phyloP scores from a whole-genome alignment of 2,888 invertebrate species.

The Penaeus monodon region DNA sequence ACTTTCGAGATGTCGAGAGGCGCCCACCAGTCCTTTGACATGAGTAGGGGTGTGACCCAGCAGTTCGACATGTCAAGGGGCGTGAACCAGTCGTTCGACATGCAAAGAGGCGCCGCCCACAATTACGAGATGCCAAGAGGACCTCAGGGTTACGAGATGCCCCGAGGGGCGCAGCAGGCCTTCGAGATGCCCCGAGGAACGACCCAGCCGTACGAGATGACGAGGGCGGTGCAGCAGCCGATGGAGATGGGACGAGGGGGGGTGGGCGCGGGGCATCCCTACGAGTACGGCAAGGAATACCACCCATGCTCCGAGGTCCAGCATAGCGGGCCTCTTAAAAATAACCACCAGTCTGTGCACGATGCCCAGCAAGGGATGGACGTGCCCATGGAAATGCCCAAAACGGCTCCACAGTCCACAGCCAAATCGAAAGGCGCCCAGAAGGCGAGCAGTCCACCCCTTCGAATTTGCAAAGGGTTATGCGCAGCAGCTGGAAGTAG shows the following conservation, averaged over 20 bases:
- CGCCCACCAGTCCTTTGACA: constrained; percentile 20
- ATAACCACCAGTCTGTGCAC: not conserved
- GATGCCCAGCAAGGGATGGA: constrained; percentile 20
- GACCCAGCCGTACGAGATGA: constrained; percentile 25
- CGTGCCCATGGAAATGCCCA: constrained; percentile 29
- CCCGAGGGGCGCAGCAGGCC: constrained; percentile 4
- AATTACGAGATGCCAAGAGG: constrained; percentile 21
- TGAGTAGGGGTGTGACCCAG: not conserved
- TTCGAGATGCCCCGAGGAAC: constrained; percentile 29
- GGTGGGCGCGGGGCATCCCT: not conserved
- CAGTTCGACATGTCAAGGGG: constrained; percentile 32
- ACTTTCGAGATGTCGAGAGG: constrained; percentile 19
- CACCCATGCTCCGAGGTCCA: constrained; percentile 12
- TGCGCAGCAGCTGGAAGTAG: constrained; percentile 34
- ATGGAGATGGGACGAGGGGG: constrained; percentile 5
- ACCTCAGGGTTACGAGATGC: constrained; percentile 27
- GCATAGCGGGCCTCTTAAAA: not conserved
- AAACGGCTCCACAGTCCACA: constrained; percentile 30
- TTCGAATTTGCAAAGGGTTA: constrained; percentile 38
- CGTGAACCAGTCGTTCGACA: constrained; percentile 22
- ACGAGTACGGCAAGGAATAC: constrained; percentile 17
- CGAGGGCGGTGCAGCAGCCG: not conserved
- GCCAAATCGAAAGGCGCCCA: constrained; percentile 18
- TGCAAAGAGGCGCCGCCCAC: not conserved
- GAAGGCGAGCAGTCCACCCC: constrained; percentile 20